Conservation (phyloP, 2,113 vertebrate species). For the Periophthalmus modestus region DNA sequence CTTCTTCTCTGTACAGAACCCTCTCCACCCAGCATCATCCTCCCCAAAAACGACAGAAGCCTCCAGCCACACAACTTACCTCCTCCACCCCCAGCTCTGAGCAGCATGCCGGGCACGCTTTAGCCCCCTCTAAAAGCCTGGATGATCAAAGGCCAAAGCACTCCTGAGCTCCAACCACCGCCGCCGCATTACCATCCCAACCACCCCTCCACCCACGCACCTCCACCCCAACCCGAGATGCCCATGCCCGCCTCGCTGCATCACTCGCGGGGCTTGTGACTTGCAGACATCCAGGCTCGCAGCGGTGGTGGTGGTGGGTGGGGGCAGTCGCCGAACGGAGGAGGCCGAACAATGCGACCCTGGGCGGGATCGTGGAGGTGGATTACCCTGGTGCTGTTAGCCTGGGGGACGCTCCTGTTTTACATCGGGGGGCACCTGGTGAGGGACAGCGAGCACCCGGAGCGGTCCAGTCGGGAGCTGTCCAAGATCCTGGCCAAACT, state of each 20-base stretch:
- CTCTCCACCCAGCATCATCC: slow-evolving; percentile 20
- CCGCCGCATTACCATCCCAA: not conserved
- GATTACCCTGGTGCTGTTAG: slow-evolving; percentile 98
- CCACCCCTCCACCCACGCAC: slow-evolving; percentile 12
- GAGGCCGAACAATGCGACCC: slow-evolving; percentile 91
- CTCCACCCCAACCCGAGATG: slow-evolving; percentile 46
- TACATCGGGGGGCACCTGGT: slow-evolving; percentile 98
- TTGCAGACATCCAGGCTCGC: slow-evolving; percentile 39
- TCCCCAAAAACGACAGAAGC: slow-evolving; percentile 31
- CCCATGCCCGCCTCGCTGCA: slow-evolving; percentile 47
- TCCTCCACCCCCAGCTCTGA: not conserved
- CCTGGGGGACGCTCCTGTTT: slow-evolving; percentile 97
- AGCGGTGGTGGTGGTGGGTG: slow-evolving; percentile 13
- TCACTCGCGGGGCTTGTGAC: slow-evolving; percentile 44
- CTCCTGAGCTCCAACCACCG: slow-evolving; percentile 4
- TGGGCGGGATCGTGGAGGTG: slow-evolving; percentile 99
- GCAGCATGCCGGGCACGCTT: slow-evolving; percentile 53
- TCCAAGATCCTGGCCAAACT: slow-evolving; percentile 98
- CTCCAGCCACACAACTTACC: slow-evolving; percentile 29
- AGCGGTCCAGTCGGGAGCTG: slow-evolving; percentile 94
- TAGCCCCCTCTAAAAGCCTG: slow-evolving; percentile 47
- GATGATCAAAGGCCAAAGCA: slow-evolving; percentile 28
- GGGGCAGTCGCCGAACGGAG: slow-evolving; percentile 29
- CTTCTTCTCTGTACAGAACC: slow-evolving; percentile 52
- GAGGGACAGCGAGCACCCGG: slow-evolving; percentile 93